Base-by-base conservation (phyloP, 2,113 vertebrate species). In the Ciconia maguari region DNA sequence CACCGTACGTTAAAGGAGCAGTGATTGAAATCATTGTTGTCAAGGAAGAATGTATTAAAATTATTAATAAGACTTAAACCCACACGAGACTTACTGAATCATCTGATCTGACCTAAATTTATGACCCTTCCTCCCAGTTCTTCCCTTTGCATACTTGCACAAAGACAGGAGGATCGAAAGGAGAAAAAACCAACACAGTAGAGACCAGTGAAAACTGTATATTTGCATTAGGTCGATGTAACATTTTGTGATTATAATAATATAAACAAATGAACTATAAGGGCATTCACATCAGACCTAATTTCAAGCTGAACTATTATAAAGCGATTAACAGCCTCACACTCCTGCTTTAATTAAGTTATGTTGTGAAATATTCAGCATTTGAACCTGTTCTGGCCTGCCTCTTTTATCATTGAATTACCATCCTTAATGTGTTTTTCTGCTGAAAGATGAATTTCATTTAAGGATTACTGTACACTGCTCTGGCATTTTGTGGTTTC, bases 331-430 rank as follows among this genome's bases (percentile, higher is more conserved):
- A 98, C 96, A 98, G 93, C 91, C 87, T 96, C 96, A 90, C 90
- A 93, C 83, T 96, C 95, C 90, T 86, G 72, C 91, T 98, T 98
- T 98, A 98, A 98, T 98, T 97, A 98, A 98, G 96, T 97, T 97
- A 95, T 79, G 94, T 96, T 97, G 96, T 98, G 97, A 98, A 98
- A 98, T 97, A 97, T 95, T 97, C 97, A 97, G 97, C 95, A 96
- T 98, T 97, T 97, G 96, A 98, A 98, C 98, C 97, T 98, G 98
- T 97, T 97, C 92, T 19, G 84, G 96, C 98, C 97, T 98, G 98
- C 94, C 94, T 98, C 72, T 64, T 94, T 97, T 97, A 93, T 98
- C 94, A 95, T 62, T 89, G 93, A 97, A 97, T 97, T 97, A 97
- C 75, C 44, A 66, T 96, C 96, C 94, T 95, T 96, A 97, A 97